Evolutionary conservation across 2,113 vertebrate genomes (phyloP).

Genomic region (Platysteira castanea): DNA sequence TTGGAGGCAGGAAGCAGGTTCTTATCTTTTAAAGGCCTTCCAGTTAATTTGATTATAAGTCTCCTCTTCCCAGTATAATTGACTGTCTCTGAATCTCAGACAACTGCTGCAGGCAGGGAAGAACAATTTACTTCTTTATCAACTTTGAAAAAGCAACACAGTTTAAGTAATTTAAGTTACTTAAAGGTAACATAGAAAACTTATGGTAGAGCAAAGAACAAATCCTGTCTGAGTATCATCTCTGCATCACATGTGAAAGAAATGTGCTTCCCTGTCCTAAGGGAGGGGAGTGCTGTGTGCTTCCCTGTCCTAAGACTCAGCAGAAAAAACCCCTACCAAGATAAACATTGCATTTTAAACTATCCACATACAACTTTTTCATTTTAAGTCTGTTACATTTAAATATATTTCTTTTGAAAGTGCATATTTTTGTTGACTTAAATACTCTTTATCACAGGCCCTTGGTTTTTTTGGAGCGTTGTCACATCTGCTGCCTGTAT

Average conservation of each 20-base stretch:
- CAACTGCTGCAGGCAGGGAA: not conserved
- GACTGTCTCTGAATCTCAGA: not conserved
- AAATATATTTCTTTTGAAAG: not conserved
- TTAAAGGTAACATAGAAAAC: not conserved
- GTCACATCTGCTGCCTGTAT: not conserved
- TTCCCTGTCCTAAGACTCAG: not conserved
- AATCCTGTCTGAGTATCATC: not conserved
- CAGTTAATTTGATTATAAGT: not conserved
- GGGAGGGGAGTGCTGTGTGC: too few relatives aligned
- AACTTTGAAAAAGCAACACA: not conserved
- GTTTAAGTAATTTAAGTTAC: not conserved
- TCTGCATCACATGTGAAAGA: not conserved
- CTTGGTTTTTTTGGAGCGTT: not conserved
- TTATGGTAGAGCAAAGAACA: not conserved
- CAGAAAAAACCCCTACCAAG: not conserved
- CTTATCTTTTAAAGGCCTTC: not conserved
- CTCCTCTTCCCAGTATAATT: not conserved
- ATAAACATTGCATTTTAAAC: not conserved
- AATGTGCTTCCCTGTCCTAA: not conserved
- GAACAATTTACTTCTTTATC: not conserved
- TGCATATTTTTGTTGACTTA: not conserved
- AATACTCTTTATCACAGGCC: not conserved
- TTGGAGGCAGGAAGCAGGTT: not conserved
- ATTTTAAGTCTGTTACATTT: not conserved
- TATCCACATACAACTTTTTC: not conserved